These are phyloP conservation scores for Zaprionus capensis DNA, from an alignment of 1,140 invertebrate genomes.

Conservation along the genomic window DNA sequence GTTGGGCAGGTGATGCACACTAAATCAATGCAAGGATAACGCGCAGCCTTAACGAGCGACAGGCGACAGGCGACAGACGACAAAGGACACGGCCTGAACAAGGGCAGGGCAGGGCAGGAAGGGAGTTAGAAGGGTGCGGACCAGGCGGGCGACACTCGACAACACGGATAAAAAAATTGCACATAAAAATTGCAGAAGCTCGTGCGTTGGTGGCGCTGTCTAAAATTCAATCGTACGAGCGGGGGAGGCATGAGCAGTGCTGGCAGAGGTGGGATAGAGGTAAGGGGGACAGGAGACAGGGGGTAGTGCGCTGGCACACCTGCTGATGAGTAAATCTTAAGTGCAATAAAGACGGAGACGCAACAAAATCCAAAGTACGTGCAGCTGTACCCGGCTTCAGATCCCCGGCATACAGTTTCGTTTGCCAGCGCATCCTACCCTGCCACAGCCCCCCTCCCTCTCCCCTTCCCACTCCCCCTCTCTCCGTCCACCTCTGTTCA, in stretches of 20 bases:
- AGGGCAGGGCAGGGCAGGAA: neutral
- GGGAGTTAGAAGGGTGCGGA: neutral
- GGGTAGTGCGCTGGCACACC: constrained; percentile 55
- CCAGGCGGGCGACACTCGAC: constrained; percentile 30
- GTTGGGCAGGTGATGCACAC: constrained; percentile 69
- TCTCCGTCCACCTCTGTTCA: constrained; percentile 35
- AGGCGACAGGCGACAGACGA: constrained; percentile 59
- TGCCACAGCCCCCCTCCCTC: neutral
- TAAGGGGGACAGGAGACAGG: neutral
- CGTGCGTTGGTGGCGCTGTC: constrained; percentile 36
- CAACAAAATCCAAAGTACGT: constrained; percentile 78
- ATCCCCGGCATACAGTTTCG: neutral
- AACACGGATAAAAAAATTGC: constrained; percentile 50
- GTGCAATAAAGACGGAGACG: constrained; percentile 78
- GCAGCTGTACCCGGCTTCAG: constrained; percentile 62
- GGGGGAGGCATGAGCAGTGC: constrained; percentile 3
- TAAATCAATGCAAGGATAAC: constrained; percentile 67
- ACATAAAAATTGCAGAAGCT: constrained; percentile 80
- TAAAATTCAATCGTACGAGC: constrained; percentile 78
- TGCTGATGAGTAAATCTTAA: constrained; percentile 83
- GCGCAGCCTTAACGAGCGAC: constrained; percentile 74
- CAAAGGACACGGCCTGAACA: neutral
- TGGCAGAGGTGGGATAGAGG: neutral
- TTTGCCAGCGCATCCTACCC: neutral
- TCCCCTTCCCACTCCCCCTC: neutral